Percentiles rank a stretch among this genome's conserved stretches.
Conservation (phyloP, 2,888 invertebrate genomes). For the Hedychridium roseum region DNA sequence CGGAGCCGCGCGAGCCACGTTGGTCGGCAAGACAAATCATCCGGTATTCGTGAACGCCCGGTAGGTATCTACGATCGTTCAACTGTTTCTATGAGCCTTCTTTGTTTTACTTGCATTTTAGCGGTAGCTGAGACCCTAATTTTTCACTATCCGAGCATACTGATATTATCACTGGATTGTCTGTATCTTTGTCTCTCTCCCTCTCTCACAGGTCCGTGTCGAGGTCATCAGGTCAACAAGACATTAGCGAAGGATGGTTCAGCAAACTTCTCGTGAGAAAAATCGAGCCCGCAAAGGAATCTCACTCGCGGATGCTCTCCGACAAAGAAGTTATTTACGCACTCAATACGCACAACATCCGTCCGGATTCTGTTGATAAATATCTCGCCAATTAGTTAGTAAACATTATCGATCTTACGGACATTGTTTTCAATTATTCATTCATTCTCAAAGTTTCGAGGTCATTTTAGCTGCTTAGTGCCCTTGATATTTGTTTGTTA, state of each 20-base stretch:
- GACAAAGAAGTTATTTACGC: conserved; percentile 97
- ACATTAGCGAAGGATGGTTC: conserved; percentile 79
- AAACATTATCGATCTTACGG: conserved; percentile 11
- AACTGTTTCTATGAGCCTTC: conserved; percentile 16
- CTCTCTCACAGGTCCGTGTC: conserved; percentile 55
- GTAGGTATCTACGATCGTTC: conserved; percentile 29
- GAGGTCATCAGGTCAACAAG: conserved; percentile 54
- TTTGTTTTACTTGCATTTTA: too few relatives aligned
- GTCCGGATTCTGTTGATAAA: conserved; percentile 85
- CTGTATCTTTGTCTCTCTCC: too few relatives aligned
- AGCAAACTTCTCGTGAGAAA: conserved; percentile 88
- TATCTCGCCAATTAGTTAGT: conserved; percentile 93
- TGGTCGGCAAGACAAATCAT: conserved; percentile 47
- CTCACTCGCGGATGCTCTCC: conserved; percentile 95
- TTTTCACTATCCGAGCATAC: too few relatives aligned
- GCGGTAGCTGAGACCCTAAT: too few relatives aligned
- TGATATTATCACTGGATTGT: too few relatives aligned
- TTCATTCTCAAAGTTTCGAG: background rate
- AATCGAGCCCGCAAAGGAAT: conserved; percentile 93
- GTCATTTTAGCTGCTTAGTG: background rate
- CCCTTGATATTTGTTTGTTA: background rate
- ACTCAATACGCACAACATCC: conserved; percentile 92
- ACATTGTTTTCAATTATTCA: background rate
- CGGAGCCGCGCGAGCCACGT: conserved; percentile 42
- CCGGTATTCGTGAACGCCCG: conserved; percentile 41